Base-by-base conservation (phyloP, 2,113 vertebrate species). In the Cyprinodon brontotheroides region DNA sequence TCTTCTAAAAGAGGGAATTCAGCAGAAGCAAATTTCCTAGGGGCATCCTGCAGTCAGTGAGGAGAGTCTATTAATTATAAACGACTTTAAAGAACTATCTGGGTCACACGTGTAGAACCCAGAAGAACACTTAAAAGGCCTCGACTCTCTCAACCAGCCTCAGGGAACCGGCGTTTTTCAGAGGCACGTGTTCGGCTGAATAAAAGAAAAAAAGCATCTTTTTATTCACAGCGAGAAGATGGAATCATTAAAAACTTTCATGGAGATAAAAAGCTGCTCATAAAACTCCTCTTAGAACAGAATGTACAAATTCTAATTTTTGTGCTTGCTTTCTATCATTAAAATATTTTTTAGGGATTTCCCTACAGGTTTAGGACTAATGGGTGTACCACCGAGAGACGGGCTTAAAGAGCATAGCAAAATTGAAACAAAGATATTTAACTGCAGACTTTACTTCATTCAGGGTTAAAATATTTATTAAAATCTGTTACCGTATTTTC, bases 1-100 rank as follows among this genome's bases (percentile, higher is more conserved):
- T 61, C 6, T 14, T 41, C 41, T 78, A 69, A 61, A 76, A 62
- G 43, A 69, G 36, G 2, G 17, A 67, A n/a, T 71, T 75, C 80
- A 63, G 60, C 37, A 69, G 47, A 61, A 86, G 60, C 63, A 5
- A 1, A 39, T 75, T 67, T 43, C 36, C 41, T 71, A 29, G 60
- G 62, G 10, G 74, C 60, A 65, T 14, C 6, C 62, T 74, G 67
- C 66, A 38, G 68, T 43, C 59, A 20, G 40, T 11, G 67, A 48
- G 45, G 68, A 38, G 17, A 70, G 62, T 3, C n/a, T 22, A 77
- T 87, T 37, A 78, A 81, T 78, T 79, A 83, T 83, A 76, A 68
- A 83, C 66, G 0, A 79, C 48, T 29, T 14, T 61, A 68, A 45
- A 70, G 39, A 77, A 79, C 72, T 38, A 82, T 80, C 14, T 78